phyloP scores from a whole-genome alignment of 2,888 invertebrate genomes.

The Zelleria hepariella region DNA sequence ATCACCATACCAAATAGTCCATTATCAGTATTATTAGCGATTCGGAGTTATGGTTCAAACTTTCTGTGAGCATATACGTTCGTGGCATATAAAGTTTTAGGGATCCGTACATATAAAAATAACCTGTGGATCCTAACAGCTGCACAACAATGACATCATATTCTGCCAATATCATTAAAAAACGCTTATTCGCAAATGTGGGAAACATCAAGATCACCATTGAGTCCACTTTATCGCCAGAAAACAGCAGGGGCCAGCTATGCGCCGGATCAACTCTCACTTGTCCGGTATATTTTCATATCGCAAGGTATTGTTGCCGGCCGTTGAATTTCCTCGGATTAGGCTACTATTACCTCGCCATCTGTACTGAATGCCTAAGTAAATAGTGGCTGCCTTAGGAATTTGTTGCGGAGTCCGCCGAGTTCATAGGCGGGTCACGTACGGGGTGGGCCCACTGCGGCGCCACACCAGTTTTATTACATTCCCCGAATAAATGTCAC shows the following conservation, averaged over 20 bases:
- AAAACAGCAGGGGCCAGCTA: background rate
- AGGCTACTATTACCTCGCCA: slow-evolving; percentile 30
- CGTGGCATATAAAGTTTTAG: too few species aligned
- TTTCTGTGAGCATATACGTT: too few species aligned
- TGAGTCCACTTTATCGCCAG: background rate
- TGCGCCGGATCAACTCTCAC: background rate
- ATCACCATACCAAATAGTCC: too few species aligned
- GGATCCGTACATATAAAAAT: too few species aligned
- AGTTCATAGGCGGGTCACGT: slow-evolving; percentile 52
- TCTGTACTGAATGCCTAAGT: slow-evolving; percentile 42
- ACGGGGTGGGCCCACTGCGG: slow-evolving; percentile 27
- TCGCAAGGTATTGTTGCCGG: slow-evolving; percentile 13
- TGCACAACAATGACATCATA: too few species aligned
- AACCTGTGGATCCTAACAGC: too few species aligned
- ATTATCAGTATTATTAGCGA: too few species aligned
- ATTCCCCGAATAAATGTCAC: slow-evolving; percentile 52
- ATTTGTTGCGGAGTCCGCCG: slow-evolving; percentile 29
- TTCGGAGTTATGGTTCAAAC: too few species aligned
- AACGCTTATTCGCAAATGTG: background rate
- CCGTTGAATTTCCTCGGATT: slow-evolving; percentile 27
- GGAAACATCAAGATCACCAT: background rate
- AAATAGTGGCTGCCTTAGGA: slow-evolving; percentile 36
- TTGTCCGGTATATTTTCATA: slow-evolving; percentile 3
- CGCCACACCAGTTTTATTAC: slow-evolving; percentile 55
- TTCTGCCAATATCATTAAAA: background rate